Conservation (phyloP, 2,113 vertebrate genomes). For the Manacus vitellinus region DNA sequence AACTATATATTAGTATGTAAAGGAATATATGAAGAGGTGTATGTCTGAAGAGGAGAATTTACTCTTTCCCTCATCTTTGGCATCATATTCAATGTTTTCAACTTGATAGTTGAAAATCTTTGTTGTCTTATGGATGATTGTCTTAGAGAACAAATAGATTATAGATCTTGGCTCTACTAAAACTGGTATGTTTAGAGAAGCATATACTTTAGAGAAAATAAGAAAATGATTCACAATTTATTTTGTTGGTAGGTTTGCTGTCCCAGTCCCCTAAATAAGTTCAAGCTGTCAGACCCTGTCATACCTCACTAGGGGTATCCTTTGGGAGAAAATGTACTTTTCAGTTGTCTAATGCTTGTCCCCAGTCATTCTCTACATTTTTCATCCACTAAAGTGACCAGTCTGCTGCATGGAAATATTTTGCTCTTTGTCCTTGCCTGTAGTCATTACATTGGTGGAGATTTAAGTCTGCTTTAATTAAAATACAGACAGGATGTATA, state of each 20-base stretch:
- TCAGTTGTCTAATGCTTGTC: not conserved
- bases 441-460: not conserved
- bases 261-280: not conserved
- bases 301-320: not conserved
- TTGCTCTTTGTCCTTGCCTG: constrained; percentile 4
- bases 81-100: not conserved
- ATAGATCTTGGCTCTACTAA: not conserved
- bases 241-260: not conserved
- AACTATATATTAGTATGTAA: not conserved
- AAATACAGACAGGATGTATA: constrained; percentile 14
- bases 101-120: not conserved
- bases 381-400: not conserved
- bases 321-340: not conserved
- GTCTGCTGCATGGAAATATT: not conserved
- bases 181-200: not conserved
- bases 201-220: not conserved
- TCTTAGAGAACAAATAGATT: not conserved
- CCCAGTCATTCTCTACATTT: not conserved
- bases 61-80: not conserved
- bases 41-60: not conserved
- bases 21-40: not conserved
- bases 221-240: not conserved
- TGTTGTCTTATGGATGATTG: not conserved
- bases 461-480: constrained; percentile 10
- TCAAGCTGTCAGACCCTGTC: not conserved